Conservation (phyloP, 2,888 invertebrate species). For the Callimorpha dominula region DNA sequence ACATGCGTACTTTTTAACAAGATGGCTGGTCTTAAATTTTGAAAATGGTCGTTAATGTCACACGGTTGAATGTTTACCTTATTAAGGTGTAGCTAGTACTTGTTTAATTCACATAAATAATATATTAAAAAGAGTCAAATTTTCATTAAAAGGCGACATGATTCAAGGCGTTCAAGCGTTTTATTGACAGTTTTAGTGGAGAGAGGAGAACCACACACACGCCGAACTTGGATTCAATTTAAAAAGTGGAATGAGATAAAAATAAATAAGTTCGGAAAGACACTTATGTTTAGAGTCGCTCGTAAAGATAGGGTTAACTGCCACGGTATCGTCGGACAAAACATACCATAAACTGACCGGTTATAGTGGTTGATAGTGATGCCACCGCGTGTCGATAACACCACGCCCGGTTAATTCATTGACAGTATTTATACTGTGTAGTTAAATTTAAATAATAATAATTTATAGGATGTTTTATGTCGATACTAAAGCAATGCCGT, state of each 20-base stretch:
- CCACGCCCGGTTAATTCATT: slow-evolving; percentile 38
- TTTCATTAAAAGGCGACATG: slow-evolving; percentile 80
- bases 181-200: slow-evolving; percentile 84
- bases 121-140: slow-evolving; percentile 78
- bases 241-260: slow-evolving; percentile 86
- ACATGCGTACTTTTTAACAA: slow-evolving; percentile 64
- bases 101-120: slow-evolving; percentile 78
- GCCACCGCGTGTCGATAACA: slow-evolving; percentile 59
- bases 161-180: slow-evolving; percentile 71
- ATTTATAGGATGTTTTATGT: slow-evolving; percentile 41
- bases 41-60: slow-evolving; percentile 72
- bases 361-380: slow-evolving; percentile 75
- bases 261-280: slow-evolving; percentile 85
- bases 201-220: slow-evolving; percentile 81
- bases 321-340: slow-evolving; percentile 82
- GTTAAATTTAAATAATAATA: slow-evolving; percentile 48
- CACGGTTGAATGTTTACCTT: slow-evolving; percentile 69
- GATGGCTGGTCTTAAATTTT: slow-evolving; percentile 70
- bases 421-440: slow-evolving; percentile 36
- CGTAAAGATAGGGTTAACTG: slow-evolving; percentile 87
- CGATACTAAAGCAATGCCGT: slow-evolving; percentile 28
- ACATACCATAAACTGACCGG: slow-evolving; percentile 85
- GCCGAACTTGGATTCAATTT: slow-evolving; percentile 84
- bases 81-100: slow-evolving; percentile 73
- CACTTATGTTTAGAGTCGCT: slow-evolving; percentile 86